Evolutionary conservation across 1,140 invertebrate genomes (phyloP).

Genomic region (Rhagoletis pomonella): DNA sequence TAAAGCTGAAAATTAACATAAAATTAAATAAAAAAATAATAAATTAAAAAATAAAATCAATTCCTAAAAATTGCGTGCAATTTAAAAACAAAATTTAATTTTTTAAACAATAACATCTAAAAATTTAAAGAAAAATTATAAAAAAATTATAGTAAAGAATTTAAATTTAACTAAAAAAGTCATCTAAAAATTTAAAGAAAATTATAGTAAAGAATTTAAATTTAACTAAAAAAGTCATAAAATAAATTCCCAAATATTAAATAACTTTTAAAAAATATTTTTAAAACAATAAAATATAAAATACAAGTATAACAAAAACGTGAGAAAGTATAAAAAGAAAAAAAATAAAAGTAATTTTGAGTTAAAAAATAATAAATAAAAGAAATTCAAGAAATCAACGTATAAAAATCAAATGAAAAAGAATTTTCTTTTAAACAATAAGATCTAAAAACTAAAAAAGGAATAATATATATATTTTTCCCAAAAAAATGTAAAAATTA

Average conservation of each 20-base stretch:
- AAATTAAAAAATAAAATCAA: not conserved
- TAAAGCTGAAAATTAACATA: not conserved
- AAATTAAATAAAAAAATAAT: slow-evolving; percentile 1
- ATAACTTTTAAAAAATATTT: not conserved
- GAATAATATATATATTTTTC: not conserved
- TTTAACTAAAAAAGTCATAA: slow-evolving; percentile 6
- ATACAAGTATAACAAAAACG: too few relatives aligned
- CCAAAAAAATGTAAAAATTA: not conserved
- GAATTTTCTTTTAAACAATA: not conserved
- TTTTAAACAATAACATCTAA: too few relatives aligned
- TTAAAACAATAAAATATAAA: not conserved
- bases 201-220: not conserved
- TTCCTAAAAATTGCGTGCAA: not conserved
- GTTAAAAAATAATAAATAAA: not conserved
- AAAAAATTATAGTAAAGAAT: not conserved
- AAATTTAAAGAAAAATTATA: not conserved
- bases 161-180: not conserved
- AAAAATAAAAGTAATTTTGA: not conserved
- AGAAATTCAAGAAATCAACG: not conserved
- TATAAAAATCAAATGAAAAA: not conserved
- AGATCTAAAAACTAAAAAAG: not conserved
- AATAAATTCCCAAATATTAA: not conserved
- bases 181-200: not conserved
- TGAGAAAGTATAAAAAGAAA: not conserved
- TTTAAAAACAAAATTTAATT: not conserved